These are phyloP conservation scores for Porites australiensis DNA, from an alignment of 64 coral and sea anemone species.

Conservation along the genomic window DNA sequence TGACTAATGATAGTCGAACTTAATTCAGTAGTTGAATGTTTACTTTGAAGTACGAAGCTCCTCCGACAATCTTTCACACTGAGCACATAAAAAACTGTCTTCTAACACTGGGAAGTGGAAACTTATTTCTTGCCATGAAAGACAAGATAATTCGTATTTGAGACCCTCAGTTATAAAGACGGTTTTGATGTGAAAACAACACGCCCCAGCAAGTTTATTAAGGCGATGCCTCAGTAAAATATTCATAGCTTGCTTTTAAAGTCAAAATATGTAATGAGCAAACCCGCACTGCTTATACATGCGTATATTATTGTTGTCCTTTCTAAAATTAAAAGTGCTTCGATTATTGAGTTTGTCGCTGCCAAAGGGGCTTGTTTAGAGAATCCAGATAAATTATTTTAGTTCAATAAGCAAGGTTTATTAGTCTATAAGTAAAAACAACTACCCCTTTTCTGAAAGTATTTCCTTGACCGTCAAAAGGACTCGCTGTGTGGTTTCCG, in stretches of 20 bases:
- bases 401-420: not conserved
- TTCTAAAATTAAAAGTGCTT: not conserved
- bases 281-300: not conserved
- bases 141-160: too few relatives aligned
- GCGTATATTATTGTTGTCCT: not conserved
- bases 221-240: slow-evolving; percentile 17
- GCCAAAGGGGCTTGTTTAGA: not conserved
- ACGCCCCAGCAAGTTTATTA: slow-evolving; percentile 24
- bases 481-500: not conserved
- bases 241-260: slow-evolving; percentile 40
- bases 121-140: not conserved
- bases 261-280: slow-evolving; percentile 6
- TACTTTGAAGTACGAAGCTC: not conserved
- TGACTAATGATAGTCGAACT: not conserved
- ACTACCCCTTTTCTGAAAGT: not conserved
- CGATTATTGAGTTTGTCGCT: not conserved
- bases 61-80: too few relatives aligned
- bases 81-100: too few relatives aligned
- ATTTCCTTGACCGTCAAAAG: not conserved
- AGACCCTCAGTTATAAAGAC: too few relatives aligned
- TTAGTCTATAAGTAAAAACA: not conserved
- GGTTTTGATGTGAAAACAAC: too few relatives aligned
- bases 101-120: too few relatives aligned
- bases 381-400: not conserved
- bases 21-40: slow-evolving; percentile 2